Evolutionary conservation across 1,140 invertebrate species (phyloP), one percentile per base, ranked within the genome.

Genomic region (Ceratoteleas bidentatus): DNA sequence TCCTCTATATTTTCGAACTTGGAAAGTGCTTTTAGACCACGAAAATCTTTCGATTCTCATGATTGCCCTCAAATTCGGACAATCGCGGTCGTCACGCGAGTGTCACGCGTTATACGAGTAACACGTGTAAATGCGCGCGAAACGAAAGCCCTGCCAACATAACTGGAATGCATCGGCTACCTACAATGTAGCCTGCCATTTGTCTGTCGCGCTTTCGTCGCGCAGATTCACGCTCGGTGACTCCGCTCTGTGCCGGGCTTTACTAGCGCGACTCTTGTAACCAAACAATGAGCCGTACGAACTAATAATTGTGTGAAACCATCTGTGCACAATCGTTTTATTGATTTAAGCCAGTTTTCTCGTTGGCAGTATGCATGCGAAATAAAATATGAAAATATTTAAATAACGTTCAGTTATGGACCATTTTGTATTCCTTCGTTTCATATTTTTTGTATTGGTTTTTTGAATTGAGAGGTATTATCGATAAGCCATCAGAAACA

Each of bases 161-260:
- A 47, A 34, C 50, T 72, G 45, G 54, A 72, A 72, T 72, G 47
- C 54, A 57, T 53, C 36, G 45, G n/a, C 64, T 50, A 4, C 6
- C 45, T 72, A 66, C 68, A 66, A 10, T 61, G 66, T 62, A 62
- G 50, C 15, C 52, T 49, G 13, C 32, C 58, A 56, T 77, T 60
- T 72, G 68, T 72, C 61, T 66, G 60, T 50, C 54, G 68, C 53
- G n/a, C 52, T 78, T 78, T 78, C 66, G 65, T 66, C 61, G 66
- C 43, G 7, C 34, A 64, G 64, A 45, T 73, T 73, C 47, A 75
- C 56, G 62, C 56, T 15, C 34, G 6, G 53, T 60, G 54, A 69
- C 49, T 49, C 6, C 8, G 60, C 15, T 45, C 15, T 8, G 15
- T 38, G 49, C 52, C 38, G n/a, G n/a, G 11, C 11, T 53, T 61